phyloP scores from a whole-genome alignment of 2,113 vertebrate genomes.

The Charina bottae region DNA sequence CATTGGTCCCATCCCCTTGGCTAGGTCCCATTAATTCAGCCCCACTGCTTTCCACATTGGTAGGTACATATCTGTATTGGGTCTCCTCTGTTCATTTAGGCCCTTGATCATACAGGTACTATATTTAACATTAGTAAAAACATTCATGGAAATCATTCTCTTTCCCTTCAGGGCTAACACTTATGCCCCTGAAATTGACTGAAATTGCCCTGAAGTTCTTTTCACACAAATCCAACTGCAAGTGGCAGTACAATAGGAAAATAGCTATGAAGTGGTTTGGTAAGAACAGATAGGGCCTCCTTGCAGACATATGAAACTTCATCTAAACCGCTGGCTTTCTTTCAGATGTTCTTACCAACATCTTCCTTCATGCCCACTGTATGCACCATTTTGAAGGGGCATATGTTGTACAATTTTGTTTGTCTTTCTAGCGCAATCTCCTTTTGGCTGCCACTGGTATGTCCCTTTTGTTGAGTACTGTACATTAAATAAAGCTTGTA shows the following conservation, averaged over 20 bases:
- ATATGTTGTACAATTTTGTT: slow-evolving; percentile 1
- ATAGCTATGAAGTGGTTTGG: not conserved
- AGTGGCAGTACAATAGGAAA: not conserved
- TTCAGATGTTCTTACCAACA: slow-evolving; percentile 2
- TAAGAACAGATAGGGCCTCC: not conserved
- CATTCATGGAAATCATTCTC: not conserved
- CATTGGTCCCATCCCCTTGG: not conserved
- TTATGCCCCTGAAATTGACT: not conserved
- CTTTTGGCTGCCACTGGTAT: slow-evolving; percentile 23
- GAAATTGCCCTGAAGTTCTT: not conserved
- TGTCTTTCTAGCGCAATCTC: slow-evolving; percentile 39
- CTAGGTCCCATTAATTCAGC: not conserved
- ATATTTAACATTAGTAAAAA: not conserved
- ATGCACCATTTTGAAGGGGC: slow-evolving; percentile 16
- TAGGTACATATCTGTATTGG: not conserved
- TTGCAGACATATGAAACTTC: not conserved
- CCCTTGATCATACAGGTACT: not conserved
- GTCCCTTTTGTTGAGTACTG: slow-evolving; percentile 39
- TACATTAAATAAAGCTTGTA: slow-evolving; percentile 42
- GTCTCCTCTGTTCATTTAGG: not conserved
- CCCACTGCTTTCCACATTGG: not conserved
- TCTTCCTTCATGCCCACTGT: not conserved
- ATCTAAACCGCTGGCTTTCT: slow-evolving; percentile 8
- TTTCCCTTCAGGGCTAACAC: not conserved
- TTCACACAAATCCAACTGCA: not conserved